Evolutionary conservation across 2,113 vertebrate species (phyloP).

Genomic region (Budorcas taxicolor): DNA sequence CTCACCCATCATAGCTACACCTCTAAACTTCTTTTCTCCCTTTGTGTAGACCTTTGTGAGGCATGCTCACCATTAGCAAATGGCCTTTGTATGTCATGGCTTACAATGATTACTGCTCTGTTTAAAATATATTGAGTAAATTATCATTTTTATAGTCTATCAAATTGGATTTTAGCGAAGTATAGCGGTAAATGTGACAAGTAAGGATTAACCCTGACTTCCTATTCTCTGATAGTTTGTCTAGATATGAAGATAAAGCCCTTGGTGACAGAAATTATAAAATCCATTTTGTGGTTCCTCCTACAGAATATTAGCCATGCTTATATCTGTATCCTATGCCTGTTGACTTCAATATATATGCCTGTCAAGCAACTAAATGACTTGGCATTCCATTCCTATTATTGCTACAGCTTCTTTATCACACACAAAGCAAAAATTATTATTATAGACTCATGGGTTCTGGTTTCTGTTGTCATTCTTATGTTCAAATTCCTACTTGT

Average conservation of each 20-base stretch:
- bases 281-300: not conserved
- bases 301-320: not conserved
- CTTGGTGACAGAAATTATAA: not conserved
- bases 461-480: not conserved
- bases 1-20: no score
- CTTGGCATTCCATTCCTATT: not conserved
- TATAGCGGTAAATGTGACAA: not conserved
- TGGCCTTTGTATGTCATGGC: not conserved
- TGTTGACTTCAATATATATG: not conserved
- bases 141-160: constrained; percentile 28
- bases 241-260: not conserved
- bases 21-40: not conserved
- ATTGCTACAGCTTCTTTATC: not conserved
- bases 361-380: not conserved
- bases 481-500: not conserved
- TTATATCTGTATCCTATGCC: not conserved
- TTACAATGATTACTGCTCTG: not conserved
- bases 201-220: not conserved
- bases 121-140: not conserved
- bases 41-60: not conserved
- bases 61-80: not conserved
- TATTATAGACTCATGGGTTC: not conserved
- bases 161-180: not conserved
- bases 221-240: not conserved
- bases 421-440: not conserved